Evolutionary conservation across 23 tunicate genomes (phyloP).

Genomic region (Clavelina lepadiformis): DNA sequence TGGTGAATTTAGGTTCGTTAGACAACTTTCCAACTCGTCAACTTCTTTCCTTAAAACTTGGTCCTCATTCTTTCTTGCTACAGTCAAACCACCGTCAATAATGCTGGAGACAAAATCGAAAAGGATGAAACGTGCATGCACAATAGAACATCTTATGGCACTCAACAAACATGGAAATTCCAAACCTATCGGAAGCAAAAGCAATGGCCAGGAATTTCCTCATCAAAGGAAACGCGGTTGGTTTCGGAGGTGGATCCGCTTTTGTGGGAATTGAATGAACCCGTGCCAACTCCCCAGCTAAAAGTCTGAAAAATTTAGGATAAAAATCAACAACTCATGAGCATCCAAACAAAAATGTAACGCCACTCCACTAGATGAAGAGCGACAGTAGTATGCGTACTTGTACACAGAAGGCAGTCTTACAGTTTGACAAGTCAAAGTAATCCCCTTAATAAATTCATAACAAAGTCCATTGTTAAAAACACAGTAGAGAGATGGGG

Average conservation of each 20-base stretch:
- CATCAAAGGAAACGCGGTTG: slow-evolving; percentile 16
- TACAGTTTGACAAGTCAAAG: slow-evolving; percentile 37
- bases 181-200: slow-evolving; percentile 3
- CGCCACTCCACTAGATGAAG: background rate
- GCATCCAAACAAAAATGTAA: background rate
- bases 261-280: slow-evolving; percentile 54
- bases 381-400: slow-evolving; percentile 6
- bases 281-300: slow-evolving; percentile 60
- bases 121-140: too few species aligned
- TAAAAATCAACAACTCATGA: background rate
- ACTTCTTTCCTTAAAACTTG: slow-evolving; percentile 37
- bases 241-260: slow-evolving; percentile 12
- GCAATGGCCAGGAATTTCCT: slow-evolving; percentile 36
- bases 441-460: slow-evolving; percentile 66
- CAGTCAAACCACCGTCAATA: too few species aligned
- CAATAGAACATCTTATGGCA: background rate
- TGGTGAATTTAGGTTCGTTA: slow-evolving; percentile 38
- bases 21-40: slow-evolving; percentile 32
- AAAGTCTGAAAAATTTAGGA: slow-evolving; percentile 20
- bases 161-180: background rate
- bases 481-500: slow-evolving; percentile 73
- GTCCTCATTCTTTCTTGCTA: too few species aligned
- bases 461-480: slow-evolving; percentile 81
- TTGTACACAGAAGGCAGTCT: slow-evolving; percentile 26
- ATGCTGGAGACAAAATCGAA: too few species aligned